Evolutionary conservation across 2,797 vertebrate species (phyloP).

Genomic region (Microchirus variegatus): DNA sequence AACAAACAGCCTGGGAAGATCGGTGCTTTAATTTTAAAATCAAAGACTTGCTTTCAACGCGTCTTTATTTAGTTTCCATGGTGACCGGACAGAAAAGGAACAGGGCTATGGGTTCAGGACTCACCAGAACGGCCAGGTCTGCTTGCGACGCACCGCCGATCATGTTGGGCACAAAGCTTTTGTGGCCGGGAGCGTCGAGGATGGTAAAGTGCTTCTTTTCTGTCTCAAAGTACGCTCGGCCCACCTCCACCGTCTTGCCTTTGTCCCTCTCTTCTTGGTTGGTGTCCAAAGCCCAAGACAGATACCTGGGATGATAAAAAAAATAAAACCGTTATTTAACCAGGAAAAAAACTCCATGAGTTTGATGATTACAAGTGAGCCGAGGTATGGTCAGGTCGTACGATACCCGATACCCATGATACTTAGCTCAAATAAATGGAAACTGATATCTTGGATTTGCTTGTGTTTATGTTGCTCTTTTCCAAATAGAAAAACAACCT

Average conservation of each 20-base stretch:
- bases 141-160: constrained; percentile 98
- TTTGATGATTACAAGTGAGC: too few species aligned
- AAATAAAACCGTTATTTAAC: too few species aligned
- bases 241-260: constrained; percentile 98
- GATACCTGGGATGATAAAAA: constrained; percentile 83
- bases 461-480: too few species aligned
- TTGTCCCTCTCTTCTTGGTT: constrained; percentile 99
- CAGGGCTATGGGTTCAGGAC: constrained; percentile 22
- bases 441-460: too few species aligned
- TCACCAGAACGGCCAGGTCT: constrained; percentile 97
- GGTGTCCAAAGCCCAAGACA: constrained; percentile 99
- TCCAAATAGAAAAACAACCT: too few species aligned
- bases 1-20: too few species aligned
- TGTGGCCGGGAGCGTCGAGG: constrained; percentile 97
- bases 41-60: too few species aligned
- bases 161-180: constrained; percentile 99
- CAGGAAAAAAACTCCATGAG: neutral
- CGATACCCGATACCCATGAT: too few species aligned
- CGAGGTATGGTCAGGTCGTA: too few species aligned
- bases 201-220: constrained; percentile 99
- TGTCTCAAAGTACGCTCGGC: constrained; percentile 97
- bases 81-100: neutral
- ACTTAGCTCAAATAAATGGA: too few species aligned
- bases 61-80: neutral
- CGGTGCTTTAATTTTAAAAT: too few species aligned